phyloP scores from a whole-genome alignment of 2,797 vertebrate genomes.

The Eremophila alpestris region DNA sequence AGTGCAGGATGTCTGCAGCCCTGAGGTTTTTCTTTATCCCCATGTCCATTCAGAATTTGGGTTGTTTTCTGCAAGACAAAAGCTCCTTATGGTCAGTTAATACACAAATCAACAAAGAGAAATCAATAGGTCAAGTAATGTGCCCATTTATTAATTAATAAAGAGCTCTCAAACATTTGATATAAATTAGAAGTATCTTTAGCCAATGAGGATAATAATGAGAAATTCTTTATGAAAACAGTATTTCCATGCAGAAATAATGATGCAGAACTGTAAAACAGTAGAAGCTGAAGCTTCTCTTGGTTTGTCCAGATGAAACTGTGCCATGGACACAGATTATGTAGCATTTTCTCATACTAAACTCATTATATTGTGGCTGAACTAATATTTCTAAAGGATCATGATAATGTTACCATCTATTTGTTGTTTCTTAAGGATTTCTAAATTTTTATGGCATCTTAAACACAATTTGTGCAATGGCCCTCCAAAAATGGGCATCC shows the following conservation, averaged over 20 bases:
- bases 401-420: neutral
- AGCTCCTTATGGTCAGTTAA: neutral
- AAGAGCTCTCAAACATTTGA: slow-evolving; percentile 29
- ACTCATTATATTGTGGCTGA: neutral
- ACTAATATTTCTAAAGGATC: neutral
- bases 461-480: neutral
- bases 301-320: neutral
- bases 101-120: slow-evolving; percentile 32
- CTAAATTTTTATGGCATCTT: neutral
- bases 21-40: neutral
- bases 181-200: slow-evolving; percentile 33
- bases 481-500: neutral
- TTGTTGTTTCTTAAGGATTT: neutral
- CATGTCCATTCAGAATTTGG: neutral
- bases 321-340: neutral
- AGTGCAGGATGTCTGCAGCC: neutral
- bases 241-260: neutral
- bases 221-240: neutral
- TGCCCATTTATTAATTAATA: slow-evolving; percentile 60
- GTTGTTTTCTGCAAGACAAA: neutral
- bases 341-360: neutral
- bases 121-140: slow-evolving; percentile 37
- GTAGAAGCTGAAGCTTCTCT: neutral
- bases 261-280: neutral
- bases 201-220: slow-evolving; percentile 1